Conservation (phyloP, 2,113 vertebrate species). For the Erythrocebus patas region DNA sequence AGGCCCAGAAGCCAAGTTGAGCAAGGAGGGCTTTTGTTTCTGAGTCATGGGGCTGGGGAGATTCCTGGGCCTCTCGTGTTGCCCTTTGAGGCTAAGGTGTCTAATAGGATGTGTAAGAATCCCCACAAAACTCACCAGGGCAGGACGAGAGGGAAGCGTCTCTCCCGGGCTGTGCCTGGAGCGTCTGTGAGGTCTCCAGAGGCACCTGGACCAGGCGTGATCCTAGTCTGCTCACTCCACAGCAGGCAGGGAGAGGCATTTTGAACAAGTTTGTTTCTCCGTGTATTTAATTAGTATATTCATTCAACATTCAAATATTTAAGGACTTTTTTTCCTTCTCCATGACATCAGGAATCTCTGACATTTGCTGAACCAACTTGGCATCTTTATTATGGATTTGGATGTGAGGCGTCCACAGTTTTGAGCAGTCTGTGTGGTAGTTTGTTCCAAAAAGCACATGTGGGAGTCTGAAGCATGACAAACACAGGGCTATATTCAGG, state of each 20-base stretch:
- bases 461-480: background rate
- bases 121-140: fast-evolving
- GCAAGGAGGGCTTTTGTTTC: background rate
- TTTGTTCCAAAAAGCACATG: background rate
- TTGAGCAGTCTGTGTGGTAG: background rate
- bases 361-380: slow-evolving; percentile 39
- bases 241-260: background rate
- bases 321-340: background rate
- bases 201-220: fast-evolving
- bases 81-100: background rate
- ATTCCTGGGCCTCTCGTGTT: fast-evolving
- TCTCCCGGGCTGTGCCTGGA: fast-evolving
- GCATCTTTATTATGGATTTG: slow-evolving; percentile 13
- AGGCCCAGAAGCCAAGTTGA: background rate
- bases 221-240: fast-evolving
- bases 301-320: background rate
- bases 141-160: fast-evolving
- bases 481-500: background rate
- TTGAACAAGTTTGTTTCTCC: background rate
- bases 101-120: too few species aligned
- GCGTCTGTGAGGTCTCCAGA: fast-evolving
- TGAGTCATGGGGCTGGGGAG: background rate
- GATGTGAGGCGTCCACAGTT: background rate
- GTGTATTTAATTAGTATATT: background rate
- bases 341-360: slow-evolving; percentile 25